Conservation (phyloP, 2,888 invertebrate genomes). For the Diloba caeruleocephala region DNA sequence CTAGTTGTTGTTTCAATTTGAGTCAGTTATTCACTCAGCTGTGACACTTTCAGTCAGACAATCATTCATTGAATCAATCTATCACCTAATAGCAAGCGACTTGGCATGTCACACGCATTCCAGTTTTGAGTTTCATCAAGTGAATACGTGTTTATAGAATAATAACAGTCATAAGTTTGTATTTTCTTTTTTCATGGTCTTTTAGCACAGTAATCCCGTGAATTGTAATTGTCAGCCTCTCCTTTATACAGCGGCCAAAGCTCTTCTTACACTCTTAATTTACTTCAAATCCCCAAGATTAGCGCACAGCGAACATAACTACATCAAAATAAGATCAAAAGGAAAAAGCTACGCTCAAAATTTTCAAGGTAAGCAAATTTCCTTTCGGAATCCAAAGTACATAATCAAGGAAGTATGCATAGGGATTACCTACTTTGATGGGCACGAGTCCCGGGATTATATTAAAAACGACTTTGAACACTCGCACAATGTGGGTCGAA, state of each 20-base stretch:
- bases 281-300: conserved; percentile 22
- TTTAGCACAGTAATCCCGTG: neutral
- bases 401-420: conserved; percentile 42
- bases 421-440: conserved; percentile 36
- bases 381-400: conserved; percentile 33
- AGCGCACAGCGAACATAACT: conserved; percentile 15
- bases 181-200: no score
- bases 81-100: no score
- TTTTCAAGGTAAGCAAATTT: conserved; percentile 33
- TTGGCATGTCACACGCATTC: no score
- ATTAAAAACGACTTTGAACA: conserved; percentile 51
- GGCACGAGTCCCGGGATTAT: conserved; percentile 28
- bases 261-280: conserved; percentile 8
- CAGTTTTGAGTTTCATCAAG: no score
- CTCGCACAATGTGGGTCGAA: conserved; percentile 39
- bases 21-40: no score
- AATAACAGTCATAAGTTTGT: no score
- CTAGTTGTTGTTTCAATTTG: no score
- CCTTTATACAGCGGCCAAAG: neutral
- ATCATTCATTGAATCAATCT: no score
- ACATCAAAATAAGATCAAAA: conserved; percentile 36
- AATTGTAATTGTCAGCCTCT: conserved; percentile 7
- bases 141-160: no score
- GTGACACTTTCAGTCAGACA: no score
- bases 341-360: conserved; percentile 29